These are phyloP conservation scores for Lophura nycthemera DNA, from an alignment of 2,113 vertebrate species.

Conservation along the genomic window DNA sequence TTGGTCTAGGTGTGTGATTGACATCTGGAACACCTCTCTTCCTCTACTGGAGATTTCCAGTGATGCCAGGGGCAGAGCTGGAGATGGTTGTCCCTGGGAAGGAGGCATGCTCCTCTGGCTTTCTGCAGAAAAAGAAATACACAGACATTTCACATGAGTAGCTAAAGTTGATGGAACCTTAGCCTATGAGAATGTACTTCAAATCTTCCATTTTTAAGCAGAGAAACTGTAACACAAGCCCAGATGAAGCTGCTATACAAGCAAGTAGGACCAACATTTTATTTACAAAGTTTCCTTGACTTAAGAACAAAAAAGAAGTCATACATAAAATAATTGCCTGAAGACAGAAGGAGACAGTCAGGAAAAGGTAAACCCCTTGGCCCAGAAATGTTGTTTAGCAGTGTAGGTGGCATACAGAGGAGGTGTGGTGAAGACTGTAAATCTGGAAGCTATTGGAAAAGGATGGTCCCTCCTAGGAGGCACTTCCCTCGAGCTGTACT, in stretches of 20 bases:
- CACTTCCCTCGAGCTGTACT: background rate
- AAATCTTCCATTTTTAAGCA: background rate
- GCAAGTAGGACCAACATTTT: background rate
- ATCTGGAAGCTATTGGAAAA: background rate
- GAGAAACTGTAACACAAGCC: background rate
- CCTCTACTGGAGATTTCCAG: background rate
- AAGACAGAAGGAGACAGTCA: background rate
- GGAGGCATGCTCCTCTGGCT: background rate
- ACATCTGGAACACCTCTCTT: background rate
- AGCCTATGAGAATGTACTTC: background rate
- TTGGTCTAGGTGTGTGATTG: background rate
- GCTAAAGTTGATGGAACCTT: background rate
- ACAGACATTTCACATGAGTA: background rate
- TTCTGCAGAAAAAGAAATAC: background rate
- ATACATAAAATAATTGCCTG: background rate
- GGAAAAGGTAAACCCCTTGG: background rate
- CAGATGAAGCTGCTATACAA: background rate
- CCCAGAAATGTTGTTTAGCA: background rate
- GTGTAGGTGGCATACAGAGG: background rate
- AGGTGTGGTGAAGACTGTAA: background rate
- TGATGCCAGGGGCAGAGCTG: accelerated
- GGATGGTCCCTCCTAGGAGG: background rate
- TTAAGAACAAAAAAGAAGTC: background rate
- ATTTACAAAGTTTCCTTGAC: background rate
- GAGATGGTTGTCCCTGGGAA: background rate